Percentiles rank a stretch among this genome's conserved stretches.
These are phyloP conservation scores for Paraescarpia echinospica DNA, from an alignment of 1,140 invertebrate genomes.

Conservation along the genomic window DNA sequence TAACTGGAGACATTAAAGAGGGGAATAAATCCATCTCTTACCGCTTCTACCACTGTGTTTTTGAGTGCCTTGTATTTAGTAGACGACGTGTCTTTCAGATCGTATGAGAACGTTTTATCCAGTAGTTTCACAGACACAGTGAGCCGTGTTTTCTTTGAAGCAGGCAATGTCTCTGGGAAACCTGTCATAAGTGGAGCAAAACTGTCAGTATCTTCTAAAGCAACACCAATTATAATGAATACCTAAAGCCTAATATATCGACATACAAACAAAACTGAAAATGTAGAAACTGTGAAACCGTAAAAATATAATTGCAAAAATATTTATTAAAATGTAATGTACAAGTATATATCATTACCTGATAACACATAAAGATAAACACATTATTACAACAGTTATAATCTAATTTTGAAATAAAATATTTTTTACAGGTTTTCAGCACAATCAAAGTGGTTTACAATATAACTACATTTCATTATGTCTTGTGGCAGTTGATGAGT, in stretches of 20 bases:
- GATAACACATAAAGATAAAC: neutral
- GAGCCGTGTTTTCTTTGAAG: neutral
- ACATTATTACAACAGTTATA: neutral
- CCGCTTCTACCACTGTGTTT: neutral
- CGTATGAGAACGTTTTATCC: neutral
- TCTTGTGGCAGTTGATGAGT: neutral
- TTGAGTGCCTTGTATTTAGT: neutral
- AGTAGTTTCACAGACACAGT: neutral
- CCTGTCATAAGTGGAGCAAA: neutral
- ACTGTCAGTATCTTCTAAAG: neutral
- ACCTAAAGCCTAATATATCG: neutral
- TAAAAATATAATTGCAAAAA: no score
- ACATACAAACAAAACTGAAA: neutral
- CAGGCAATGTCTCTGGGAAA: neutral
- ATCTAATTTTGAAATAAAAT: neutral
- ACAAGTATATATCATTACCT: no score
- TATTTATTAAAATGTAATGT: no score
- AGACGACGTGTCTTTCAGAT: neutral
- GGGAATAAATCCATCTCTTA: neutral
- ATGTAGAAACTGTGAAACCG: no score
- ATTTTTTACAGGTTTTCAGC: neutral
- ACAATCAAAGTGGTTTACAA: neutral
- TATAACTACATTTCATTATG: neutral
- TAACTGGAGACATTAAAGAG: neutral
- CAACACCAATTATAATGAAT: neutral